These are phyloP conservation scores for Schizotus pectinicornis DNA, from an alignment of 2,888 invertebrate species.

Conservation along the genomic window DNA sequence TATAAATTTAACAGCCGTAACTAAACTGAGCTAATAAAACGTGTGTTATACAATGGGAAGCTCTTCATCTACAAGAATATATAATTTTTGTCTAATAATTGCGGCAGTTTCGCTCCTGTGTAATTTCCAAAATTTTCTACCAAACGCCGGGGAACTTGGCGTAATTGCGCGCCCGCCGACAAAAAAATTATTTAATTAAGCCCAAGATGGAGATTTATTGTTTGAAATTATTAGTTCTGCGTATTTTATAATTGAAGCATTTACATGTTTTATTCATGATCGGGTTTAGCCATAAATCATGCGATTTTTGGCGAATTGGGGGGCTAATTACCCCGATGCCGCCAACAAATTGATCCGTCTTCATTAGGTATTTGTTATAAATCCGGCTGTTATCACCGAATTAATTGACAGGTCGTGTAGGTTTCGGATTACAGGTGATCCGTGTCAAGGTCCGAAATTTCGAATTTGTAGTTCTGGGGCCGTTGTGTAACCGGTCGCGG, in stretches of 20 bases:
- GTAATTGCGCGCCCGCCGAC: not conserved
- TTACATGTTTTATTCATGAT: slow-evolving; percentile 1
- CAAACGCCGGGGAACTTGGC: not conserved
- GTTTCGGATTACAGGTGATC: not conserved
- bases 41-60: slow-evolving; percentile 12
- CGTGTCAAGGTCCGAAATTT: slow-evolving; percentile 19
- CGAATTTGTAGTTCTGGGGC: slow-evolving; percentile 7
- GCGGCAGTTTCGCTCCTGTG: not conserved
- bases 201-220: slow-evolving; percentile 1
- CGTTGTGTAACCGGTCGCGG: slow-evolving; percentile 15
- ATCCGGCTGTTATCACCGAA: too few species aligned
- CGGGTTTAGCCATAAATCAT: not conserved
- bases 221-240: slow-evolving; percentile 3
- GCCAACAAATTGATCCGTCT: not conserved
- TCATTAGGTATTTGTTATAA: too few species aligned
- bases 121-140: not conserved
- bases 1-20: slow-evolving; percentile 15
- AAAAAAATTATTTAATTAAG: not conserved
- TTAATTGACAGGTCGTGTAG: too few species aligned
- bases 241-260: not conserved
- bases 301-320: slow-evolving; percentile 7
- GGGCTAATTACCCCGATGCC: slow-evolving; percentile 2
- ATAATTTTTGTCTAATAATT: not conserved
- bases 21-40: slow-evolving; percentile 21
- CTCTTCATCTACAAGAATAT: not conserved